Base-by-base conservation (phyloP, 2,888 invertebrate genomes). In the Timema podura region DNA sequence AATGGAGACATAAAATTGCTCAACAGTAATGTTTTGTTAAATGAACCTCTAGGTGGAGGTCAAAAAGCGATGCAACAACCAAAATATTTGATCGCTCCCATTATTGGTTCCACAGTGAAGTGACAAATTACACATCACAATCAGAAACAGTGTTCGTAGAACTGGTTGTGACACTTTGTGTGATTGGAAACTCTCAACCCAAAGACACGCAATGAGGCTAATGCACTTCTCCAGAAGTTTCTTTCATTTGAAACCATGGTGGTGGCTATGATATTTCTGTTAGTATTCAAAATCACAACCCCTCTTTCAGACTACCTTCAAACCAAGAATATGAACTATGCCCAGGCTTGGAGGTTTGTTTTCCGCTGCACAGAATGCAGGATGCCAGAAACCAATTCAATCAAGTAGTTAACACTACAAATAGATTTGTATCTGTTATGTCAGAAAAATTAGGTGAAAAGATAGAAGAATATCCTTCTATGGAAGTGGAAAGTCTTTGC, bases 181-280 rank as follows among this genome's bases (percentile, higher is more conserved):
- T n/a, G 1, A 13, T 57, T 0, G 0, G 1, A 57, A 57, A 9
- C 10, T 2, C n/a, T 57, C n/a, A n/a, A 57, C 57, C 57, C 57
- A 57, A 57, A 57, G 57, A n/a, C n/a, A n/a, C 13, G 15, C 57
- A 57, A 57, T 57, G 57, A 57, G 57, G 8, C 15, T n/a, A 13
- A n/a, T n/a, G 57, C n/a, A 57, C 57, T 57, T 57, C 15, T 57
- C 16, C 57, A 57, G 57, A 57, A 57, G 15, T 57, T 57, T 57
- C 13, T 57, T n/a, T n/a, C 15, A 9, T 57, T 57, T 57, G 15
- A n/a, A 57, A n/a, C 57, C 57, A 57, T 57, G n/a, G 5, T 57
- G 9, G 0, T 13, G 1, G 57, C 5, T 57, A 7, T 57, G 57
- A 57, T 57, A 1, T 57, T 57, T 57, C 30, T 11, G n/a, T n/a